Evolutionary conservation across 2,113 vertebrate genomes (phyloP).

Genomic region (Mugil cephalus): DNA sequence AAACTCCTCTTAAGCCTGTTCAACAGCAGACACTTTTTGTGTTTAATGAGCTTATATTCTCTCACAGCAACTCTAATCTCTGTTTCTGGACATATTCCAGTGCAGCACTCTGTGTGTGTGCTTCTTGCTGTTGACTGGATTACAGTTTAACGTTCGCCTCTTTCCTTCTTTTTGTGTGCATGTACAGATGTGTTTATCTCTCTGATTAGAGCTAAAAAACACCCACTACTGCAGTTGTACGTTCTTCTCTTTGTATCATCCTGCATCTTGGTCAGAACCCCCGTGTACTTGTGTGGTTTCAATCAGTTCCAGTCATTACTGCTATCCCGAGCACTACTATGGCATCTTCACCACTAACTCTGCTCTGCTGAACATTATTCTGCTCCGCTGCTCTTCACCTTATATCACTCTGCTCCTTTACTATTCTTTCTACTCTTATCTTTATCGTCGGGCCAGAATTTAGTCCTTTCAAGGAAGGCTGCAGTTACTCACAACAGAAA

Average conservation of each 20-base stretch:
- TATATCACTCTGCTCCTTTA: constrained; percentile 27
- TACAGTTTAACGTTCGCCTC: constrained; percentile 34
- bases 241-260: constrained; percentile 21
- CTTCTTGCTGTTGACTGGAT: constrained; percentile 36
- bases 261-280: constrained; percentile 37
- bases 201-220: constrained; percentile 29
- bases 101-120: constrained; percentile 50
- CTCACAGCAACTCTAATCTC: constrained; percentile 78
- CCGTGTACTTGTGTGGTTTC: constrained; percentile 54
- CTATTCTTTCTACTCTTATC: constrained; percentile 20
- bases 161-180: constrained; percentile 26
- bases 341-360: constrained; percentile 22
- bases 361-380: constrained; percentile 38
- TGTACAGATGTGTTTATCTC: constrained; percentile 40
- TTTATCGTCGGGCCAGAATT: neutral
- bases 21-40: constrained; percentile 78
- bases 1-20: constrained; percentile 80
- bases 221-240: constrained; percentile 15
- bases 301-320: constrained; percentile 66
- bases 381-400: constrained; percentile 42
- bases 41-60: constrained; percentile 85
- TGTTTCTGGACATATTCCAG: constrained; percentile 81
- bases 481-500: no score
- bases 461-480: neutral
- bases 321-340: constrained; percentile 40